Evolutionary conservation across 2,113 vertebrate genomes (phyloP).

Genomic region (Chaenogobius annularis): DNA sequence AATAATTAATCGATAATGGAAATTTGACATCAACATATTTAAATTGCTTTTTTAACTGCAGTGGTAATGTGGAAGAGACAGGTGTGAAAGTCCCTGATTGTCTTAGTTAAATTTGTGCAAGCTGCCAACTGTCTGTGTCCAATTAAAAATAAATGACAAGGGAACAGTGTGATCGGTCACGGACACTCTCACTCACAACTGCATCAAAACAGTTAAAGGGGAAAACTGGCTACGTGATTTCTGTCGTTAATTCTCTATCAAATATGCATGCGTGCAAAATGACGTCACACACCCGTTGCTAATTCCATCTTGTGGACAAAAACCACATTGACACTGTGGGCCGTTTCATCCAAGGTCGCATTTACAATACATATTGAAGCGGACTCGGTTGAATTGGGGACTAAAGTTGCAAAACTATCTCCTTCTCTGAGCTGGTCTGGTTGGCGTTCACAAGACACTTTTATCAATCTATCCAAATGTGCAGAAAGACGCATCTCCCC

Average conservation of each 20-base stretch:
- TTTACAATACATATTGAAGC: too few relatives aligned
- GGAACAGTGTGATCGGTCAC: conserved; percentile 28
- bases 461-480: too few relatives aligned
- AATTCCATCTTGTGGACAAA: too few relatives aligned
- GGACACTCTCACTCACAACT: neutral
- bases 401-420: too few relatives aligned
- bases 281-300: too few relatives aligned
- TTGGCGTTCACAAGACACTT: too few relatives aligned
- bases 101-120: conserved; percentile 24
- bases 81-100: conserved; percentile 1
- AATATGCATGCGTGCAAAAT: too few relatives aligned
- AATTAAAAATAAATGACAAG: conserved; percentile 41
- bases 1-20: neutral
- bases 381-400: too few relatives aligned
- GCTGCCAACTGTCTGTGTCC: conserved; percentile 34
- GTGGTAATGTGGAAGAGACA: neutral
- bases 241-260: neutral
- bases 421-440: too few relatives aligned
- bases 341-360: too few relatives aligned
- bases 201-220: neutral
- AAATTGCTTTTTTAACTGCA: neutral
- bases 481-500: too few relatives aligned
- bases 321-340: too few relatives aligned
- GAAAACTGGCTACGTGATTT: neutral
- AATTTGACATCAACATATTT: neutral